Conservation (phyloP, 1,140 invertebrate species). For the Bombus vancouverensis region DNA sequence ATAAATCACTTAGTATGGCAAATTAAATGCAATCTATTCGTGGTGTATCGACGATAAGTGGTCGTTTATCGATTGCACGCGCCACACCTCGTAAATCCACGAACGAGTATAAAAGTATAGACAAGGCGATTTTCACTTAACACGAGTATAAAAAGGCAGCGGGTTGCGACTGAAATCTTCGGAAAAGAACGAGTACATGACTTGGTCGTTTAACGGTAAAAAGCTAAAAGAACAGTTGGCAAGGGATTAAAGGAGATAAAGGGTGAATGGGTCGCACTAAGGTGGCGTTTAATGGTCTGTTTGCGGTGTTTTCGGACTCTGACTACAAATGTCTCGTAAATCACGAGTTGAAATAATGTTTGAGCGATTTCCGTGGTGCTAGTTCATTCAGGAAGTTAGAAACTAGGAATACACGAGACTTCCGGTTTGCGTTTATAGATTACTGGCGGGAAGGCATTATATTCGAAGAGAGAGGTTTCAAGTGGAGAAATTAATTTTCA, state of each 20-base stretch:
- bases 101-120: constrained; percentile 21
- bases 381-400: background rate
- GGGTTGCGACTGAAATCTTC: background rate
- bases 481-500: background rate
- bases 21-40: background rate
- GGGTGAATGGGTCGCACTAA: background rate
- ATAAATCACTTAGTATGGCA: background rate
- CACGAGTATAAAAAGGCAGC: background rate
- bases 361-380: background rate
- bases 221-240: background rate
- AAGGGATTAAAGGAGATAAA: background rate
- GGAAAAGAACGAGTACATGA: background rate
- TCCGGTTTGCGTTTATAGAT: background rate
- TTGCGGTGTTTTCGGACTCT: too few species aligned
- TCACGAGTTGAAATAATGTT: background rate
- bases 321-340: background rate
- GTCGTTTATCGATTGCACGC: constrained; percentile 1
- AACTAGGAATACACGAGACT: background rate
- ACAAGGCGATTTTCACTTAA: background rate
- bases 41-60: background rate
- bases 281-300: background rate
- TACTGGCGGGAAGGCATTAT: background rate
- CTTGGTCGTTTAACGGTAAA: too few species aligned
- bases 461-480: background rate
- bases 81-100: background rate